These are phyloP conservation scores for Apotomis turbidana DNA, from an alignment of 2,888 invertebrate species.

Conservation along the genomic window DNA sequence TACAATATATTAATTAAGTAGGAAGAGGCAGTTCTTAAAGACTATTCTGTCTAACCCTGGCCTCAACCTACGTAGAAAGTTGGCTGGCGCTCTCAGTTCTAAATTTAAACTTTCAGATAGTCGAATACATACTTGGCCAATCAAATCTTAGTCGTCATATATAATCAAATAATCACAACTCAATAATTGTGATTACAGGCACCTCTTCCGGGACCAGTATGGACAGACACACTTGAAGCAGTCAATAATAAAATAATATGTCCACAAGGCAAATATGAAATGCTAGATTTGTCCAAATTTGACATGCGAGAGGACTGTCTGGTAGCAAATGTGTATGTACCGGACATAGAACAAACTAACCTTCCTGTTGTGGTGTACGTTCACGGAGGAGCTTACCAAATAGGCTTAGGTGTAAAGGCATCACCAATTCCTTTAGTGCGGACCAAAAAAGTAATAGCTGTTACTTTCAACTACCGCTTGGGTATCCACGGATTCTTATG, in stretches of 20 bases:
- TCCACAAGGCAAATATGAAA: conserved; percentile 2
- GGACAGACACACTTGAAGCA: conserved; percentile 31
- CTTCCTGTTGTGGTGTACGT: conserved; percentile 42
- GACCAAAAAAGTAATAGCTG: conserved; percentile 39
- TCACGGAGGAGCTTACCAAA: conserved; percentile 43
- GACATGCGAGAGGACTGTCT: conserved; percentile 38
- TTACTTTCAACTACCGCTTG: conserved; percentile 43
- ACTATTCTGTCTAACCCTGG: too few relatives aligned
- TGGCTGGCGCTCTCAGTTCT: too few relatives aligned
- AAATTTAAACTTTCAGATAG: too few relatives aligned
- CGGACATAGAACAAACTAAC: conserved; percentile 38
- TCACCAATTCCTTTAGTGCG: conserved; percentile 32
- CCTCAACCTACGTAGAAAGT: too few relatives aligned
- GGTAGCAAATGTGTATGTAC: conserved; percentile 36
- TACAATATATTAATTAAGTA: too few relatives aligned
- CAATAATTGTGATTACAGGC: conserved; percentile 18
- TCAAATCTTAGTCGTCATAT: neutral
- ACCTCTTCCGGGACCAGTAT: conserved; percentile 30
- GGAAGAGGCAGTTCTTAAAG: too few relatives aligned
- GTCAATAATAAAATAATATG: conserved; percentile 29
- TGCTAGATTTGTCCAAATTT: neutral
- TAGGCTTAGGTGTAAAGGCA: conserved; percentile 26
- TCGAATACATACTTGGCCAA: too few relatives aligned
- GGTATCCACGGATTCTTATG: conserved; percentile 43
- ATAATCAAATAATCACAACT: neutral